Evolutionary conservation across 2,113 vertebrate genomes (phyloP), one percentile per base, ranked within the genome.

Genomic region (Microcebus tavaratra): DNA sequence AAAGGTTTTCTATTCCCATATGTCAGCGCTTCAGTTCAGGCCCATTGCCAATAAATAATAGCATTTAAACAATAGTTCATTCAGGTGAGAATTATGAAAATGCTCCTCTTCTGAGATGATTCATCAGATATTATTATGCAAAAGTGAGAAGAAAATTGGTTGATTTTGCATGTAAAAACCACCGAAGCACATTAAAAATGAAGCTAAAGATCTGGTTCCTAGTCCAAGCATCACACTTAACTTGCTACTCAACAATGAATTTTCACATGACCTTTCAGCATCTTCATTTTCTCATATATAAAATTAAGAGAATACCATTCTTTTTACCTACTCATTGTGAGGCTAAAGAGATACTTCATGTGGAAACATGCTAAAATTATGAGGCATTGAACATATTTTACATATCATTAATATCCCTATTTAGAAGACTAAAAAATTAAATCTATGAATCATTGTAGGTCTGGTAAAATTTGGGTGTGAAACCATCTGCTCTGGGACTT

Each of bases 41-140:
- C 82, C 61, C 21, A 7, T 57, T 96, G 97, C 95, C 97, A 96
- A 84, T 72, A 92, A 92, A 88, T 92, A 97, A 96, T 75, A 95
- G 92, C 96, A 94, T 95, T 96, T 93, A 95, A 96, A 98, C 92
- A 97, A 96, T 86, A 90, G 90, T 95, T 97, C 92, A 91, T 94
- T 88, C 90, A 95, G 90, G 92, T 96, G 90, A 93, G 90, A 84
- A 48, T 81, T 61, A 93, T 31, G 53, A 91, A 96, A 95, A 97
- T 83, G 82, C 3, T 81, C 39, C 61, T 96, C 79, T 89, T 83
- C 59, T 45, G 36, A 87, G 78, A 92, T 92, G 72, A 97, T 89
- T 97, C 96, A 36, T 48, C 23, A 89, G 90, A 91, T 90, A 79
- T 83, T 75, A 92, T 85, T 97, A 92, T 94, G 96, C 84, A 95